Evolutionary conservation across 2,888 invertebrate genomes (phyloP).

Genomic region (Anthophora plumipes): DNA sequence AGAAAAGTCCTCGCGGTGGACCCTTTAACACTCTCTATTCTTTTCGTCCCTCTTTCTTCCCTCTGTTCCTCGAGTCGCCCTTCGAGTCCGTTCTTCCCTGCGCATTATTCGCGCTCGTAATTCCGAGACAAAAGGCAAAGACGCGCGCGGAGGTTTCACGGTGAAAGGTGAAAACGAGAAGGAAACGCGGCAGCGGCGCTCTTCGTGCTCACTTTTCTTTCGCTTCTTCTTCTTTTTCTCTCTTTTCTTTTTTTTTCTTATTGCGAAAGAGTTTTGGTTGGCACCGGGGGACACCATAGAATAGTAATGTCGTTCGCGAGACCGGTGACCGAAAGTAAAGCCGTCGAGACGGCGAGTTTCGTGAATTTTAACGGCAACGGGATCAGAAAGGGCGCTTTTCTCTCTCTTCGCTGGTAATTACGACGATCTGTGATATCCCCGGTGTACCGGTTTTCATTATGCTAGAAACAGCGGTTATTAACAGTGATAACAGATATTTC

Average conservation of each 20-base stretch:
- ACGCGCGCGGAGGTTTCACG: conserved; percentile 6
- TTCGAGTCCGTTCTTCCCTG: conserved; percentile 41
- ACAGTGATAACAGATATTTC: too few relatives aligned
- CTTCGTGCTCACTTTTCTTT: too few relatives aligned
- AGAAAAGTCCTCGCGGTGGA: conserved; percentile 50
- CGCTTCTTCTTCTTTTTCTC: background rate
- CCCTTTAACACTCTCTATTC: conserved; percentile 50
- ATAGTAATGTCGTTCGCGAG: conserved; percentile 38
- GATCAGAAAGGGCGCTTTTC: background rate
- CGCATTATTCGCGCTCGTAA: conserved; percentile 64
- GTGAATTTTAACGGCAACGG: background rate
- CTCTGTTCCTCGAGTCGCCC: conserved; percentile 14
- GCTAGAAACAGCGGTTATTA: too few relatives aligned
- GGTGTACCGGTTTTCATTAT: background rate
- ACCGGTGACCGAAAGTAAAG: conserved; percentile 6
- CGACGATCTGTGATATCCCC: background rate
- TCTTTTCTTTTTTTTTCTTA: background rate
- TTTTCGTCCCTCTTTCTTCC: conserved; percentile 35
- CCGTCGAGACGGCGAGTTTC: background rate
- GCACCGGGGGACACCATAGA: conserved; percentile 46
- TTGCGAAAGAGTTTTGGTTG: too few relatives aligned
- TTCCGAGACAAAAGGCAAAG: conserved; percentile 57
- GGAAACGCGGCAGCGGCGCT: background rate
- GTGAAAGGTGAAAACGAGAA: background rate
- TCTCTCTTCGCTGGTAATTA: conserved; percentile 26